These are phyloP conservation scores for Oreocharis arfaki DNA, from an alignment of 2,113 vertebrate genomes.

Conservation along the genomic window DNA sequence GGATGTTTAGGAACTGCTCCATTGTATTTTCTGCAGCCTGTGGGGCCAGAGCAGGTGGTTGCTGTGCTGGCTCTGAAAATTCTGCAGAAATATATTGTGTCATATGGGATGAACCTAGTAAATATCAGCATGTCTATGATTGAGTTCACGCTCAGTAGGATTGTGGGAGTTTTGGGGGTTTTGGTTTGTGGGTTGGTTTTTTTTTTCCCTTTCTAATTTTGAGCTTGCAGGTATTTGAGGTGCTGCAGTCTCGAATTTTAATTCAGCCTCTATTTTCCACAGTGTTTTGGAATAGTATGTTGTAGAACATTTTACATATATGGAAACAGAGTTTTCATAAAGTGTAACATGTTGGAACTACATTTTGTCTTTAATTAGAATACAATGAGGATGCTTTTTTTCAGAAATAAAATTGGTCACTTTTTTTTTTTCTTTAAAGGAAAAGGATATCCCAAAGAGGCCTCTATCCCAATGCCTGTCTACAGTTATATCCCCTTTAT, in stretches of 20 bases:
- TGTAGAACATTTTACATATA: not conserved
- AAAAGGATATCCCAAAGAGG: slow-evolving; percentile 82
- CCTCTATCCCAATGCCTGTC: slow-evolving; percentile 90
- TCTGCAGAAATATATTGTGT: not conserved
- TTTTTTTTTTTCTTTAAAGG: slow-evolving; percentile 58
- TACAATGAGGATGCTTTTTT: not conserved
- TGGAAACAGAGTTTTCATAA: not conserved
- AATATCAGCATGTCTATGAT: not conserved
- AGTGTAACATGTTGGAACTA: not conserved
- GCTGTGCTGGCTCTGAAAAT: not conserved
- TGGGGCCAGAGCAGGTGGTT: not conserved
- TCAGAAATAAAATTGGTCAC: not conserved
- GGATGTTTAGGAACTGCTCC: not conserved
- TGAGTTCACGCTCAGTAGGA: not conserved
- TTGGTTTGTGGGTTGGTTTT: not conserved
- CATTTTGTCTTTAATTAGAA: not conserved
- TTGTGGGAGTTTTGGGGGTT: not conserved
- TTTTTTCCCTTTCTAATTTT: not conserved
- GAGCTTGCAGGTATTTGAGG: not conserved
- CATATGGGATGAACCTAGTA: not conserved
- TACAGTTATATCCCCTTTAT: slow-evolving; percentile 90
- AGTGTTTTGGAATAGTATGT: not conserved
- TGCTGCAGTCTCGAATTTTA: not conserved
- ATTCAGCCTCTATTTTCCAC: not conserved
- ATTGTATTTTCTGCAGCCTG: not conserved